These are phyloP conservation scores for Cyclura pinguis DNA, from an alignment of 2,797 vertebrate genomes.

Conservation along the genomic window DNA sequence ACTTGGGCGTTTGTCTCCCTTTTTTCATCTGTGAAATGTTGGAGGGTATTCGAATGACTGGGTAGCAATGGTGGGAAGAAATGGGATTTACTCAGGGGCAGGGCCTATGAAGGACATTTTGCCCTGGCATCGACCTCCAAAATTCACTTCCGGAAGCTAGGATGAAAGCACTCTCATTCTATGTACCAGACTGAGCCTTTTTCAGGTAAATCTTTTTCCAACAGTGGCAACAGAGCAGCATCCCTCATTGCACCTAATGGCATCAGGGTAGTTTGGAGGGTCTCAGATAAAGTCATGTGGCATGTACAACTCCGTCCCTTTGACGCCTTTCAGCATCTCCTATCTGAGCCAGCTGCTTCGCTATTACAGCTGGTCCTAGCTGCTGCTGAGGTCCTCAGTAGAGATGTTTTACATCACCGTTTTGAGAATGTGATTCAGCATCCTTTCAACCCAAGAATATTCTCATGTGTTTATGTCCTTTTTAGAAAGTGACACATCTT, in stretches of 20 bases:
- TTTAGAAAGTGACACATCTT: too few relatives aligned
- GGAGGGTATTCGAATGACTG: neutral
- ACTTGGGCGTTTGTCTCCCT: too few relatives aligned
- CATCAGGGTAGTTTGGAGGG: neutral
- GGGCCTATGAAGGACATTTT: neutral
- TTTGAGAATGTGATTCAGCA: neutral
- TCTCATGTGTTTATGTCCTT: too few relatives aligned
- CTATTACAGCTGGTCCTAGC: neutral
- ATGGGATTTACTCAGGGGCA: neutral
- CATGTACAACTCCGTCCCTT: neutral
- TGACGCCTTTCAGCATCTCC: neutral
- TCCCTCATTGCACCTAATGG: neutral
- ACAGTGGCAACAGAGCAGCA: neutral
- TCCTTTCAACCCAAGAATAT: neutral
- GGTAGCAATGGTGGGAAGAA: neutral
- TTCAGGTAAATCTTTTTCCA: too few relatives aligned
- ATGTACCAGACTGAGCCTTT: neutral
- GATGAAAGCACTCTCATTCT: neutral
- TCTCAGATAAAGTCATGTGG: neutral
- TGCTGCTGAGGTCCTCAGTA: neutral
- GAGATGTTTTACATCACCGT: neutral
- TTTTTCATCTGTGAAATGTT: too few relatives aligned
- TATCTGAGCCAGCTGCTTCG: neutral
- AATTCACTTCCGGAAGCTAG: neutral
- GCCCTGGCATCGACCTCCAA: neutral